Conservation (phyloP, 2,888 invertebrate species). For the Oscheius sp. region DNA sequence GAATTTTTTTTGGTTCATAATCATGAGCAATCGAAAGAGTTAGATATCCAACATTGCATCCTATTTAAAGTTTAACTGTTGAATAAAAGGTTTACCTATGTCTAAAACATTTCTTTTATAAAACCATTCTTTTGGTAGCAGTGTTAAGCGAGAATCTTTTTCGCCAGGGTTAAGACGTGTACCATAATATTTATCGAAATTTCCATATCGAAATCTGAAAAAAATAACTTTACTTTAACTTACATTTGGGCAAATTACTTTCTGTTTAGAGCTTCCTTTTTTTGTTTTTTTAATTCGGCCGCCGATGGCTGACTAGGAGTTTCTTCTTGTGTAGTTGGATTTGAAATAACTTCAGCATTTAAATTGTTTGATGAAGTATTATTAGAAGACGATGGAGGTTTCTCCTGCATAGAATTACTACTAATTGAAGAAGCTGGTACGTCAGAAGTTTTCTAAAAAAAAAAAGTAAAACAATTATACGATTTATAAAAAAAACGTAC, state of each 20-base stretch:
- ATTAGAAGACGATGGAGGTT: background rate
- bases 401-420: background rate
- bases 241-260: conserved; percentile 44
- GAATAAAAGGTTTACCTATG: conserved; percentile 76
- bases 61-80: conserved; percentile 25
- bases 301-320: conserved; percentile 19
- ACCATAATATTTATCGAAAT: conserved; percentile 95
- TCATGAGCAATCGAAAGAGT: conserved; percentile 88
- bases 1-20: conserved; percentile 83
- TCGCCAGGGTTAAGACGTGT: conserved; percentile 82
- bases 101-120: conserved; percentile 88
- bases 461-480: background rate
- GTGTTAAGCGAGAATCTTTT: conserved; percentile 80
- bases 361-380: background rate
- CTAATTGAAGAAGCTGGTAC: too few relatives aligned
- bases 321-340: background rate
- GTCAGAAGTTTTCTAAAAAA: conserved; percentile 10
- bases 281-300: conserved; percentile 32
- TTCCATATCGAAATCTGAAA: conserved; percentile 83
- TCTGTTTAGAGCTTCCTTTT: conserved; percentile 54
- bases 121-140: conserved; percentile 85
- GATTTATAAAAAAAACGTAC: background rate
- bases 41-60: conserved; percentile 95
- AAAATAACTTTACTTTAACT: conserved; percentile 1
- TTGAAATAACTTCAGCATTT: background rate